Evolutionary conservation across 23 tunicate genomes (phyloP).

Genomic region (Clavelina lepadiformis): DNA sequence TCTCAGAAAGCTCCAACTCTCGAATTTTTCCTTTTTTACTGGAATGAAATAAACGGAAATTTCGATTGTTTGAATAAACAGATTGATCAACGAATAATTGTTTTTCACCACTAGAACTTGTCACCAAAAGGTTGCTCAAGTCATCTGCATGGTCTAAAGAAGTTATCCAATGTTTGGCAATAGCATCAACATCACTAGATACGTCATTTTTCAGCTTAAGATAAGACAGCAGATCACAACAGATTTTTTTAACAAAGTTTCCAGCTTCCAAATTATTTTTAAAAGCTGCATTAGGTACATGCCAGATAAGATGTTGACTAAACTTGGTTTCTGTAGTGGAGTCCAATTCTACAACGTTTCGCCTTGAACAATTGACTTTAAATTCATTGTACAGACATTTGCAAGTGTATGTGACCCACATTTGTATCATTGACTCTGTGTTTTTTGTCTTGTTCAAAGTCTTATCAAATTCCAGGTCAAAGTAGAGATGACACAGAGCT

Average conservation of each 20-base stretch:
- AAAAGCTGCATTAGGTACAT: slow-evolving; percentile 64
- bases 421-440: slow-evolving; percentile 32
- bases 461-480: slow-evolving; percentile 76
- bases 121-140: neutral
- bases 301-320: slow-evolving; percentile 79
- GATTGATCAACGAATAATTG: slow-evolving; percentile 66
- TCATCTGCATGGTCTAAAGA: neutral
- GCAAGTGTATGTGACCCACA: slow-evolving; percentile 32
- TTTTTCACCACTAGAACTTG: slow-evolving; percentile 6
- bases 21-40: slow-evolving; percentile 59
- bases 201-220: neutral
- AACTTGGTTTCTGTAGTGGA: slow-evolving; percentile 63
- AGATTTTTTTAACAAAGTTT: slow-evolving; percentile 54
- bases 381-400: slow-evolving; percentile 25
- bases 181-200: neutral
- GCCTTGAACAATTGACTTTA: slow-evolving; percentile 11
- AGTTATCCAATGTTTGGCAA: slow-evolving; percentile 8
- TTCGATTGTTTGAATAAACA: slow-evolving; percentile 85
- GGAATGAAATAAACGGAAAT: slow-evolving; percentile 74
- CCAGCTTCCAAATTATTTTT: slow-evolving; percentile 67
- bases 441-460: slow-evolving; percentile 16
- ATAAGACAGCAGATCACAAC: slow-evolving; percentile 10
- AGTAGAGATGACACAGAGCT: slow-evolving; percentile 72
- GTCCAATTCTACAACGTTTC: slow-evolving; percentile 54
- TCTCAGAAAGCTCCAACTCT: slow-evolving; percentile 18